Evolutionary conservation across 2,888 invertebrate genomes (phyloP), one percentile per base, ranked within the genome.

Genomic region (Eilema caniola): DNA sequence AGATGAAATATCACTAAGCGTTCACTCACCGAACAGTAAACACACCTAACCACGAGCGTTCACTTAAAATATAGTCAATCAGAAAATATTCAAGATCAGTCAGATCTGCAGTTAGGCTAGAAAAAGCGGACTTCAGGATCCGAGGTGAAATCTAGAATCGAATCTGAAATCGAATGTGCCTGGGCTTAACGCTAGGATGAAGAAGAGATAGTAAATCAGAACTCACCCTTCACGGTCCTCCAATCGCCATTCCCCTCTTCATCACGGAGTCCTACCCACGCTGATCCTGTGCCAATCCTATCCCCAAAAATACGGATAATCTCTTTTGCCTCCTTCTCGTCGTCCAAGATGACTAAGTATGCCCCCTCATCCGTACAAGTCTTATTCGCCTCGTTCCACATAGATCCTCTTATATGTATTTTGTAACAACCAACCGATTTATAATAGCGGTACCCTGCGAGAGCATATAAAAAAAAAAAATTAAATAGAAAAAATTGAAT

Each of bases 381-480:
- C 25, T 11, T 23, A 4, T 25, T 47, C 12, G 63, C 63, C 4
- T 47, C 25, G 20, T 63, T 20, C 63, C 63, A 63, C 41, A 25
- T 41, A 20, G 16, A 25, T 16, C 25, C 24, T 20, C 20, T 16
- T 20, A 5, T 2, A 16, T 63, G 24, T 25, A 63, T 25, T 63
- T 63, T 63, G n/a, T 63, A 63, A 47, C 63, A 63, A 3, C 63
- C 63, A 25, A 41, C 20, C 7, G 23, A 11, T 20, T 14, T 11
- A 63, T 63, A 63, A 47, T 25, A 63, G 11, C 41, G 63, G 63
- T 63, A 63, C 3, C 63, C 63, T 63, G 47, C 20, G 47, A 47
- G 41, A 20, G 3, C 4, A 23, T n/a, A n/a, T 33, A 41, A 20
- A 33, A 8, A 33, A 33, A 4, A 33, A 28, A 28, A 28, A 28